Base-by-base conservation (phyloP, 2,113 vertebrate species). In the Onychorhynchus coronatus region DNA sequence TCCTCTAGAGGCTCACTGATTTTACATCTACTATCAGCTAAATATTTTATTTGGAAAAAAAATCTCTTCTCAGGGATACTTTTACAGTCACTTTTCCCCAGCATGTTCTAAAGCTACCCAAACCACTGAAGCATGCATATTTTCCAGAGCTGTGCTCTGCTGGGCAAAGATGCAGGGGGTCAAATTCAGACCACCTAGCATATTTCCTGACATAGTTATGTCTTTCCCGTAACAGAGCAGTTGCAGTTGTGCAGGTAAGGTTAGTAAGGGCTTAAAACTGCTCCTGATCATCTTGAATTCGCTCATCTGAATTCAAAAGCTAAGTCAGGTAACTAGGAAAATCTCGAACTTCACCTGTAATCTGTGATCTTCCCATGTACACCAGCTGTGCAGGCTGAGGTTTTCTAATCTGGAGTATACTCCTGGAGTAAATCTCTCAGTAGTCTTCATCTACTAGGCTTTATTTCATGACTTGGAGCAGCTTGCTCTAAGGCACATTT, bases 31-130 rank as follows among this genome's bases (percentile, higher is more conserved):
- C 37, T 86, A 84, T 66, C 85, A 95, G 72, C 77, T 93, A 77
- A 90, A 91, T 85, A 85, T 79, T 95, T 91, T 70, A 94, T 89
- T 78, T 84, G 70, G 65, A 86, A 63, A 84, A 76, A 91, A 89
- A 81, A 65, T 58, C 31, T 24, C 7, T 88, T 95, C 35, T 42
- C 5, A 11, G 35, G 27, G 49, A n/a, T 88, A 76, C 52, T 86
- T 89, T 80, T 74, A 67, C 42, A 73, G 41, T 27, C 8, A 49
- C 14, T 81, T 93, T 59, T 73, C 44, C 24, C 50, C 52, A 62
- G 7, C 17, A 68, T 30, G 9, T 9, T 85, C 37, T 93, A 70
- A 91, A 91, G 55, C 44, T 42, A 59, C 53, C 46, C 21, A 33
- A 91, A 82, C 27, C 23, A 42, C 19, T 9, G 37, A 85, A 79